Percentiles rank a stretch among this genome's conserved stretches.
Evolutionary conservation across 1,140 invertebrate genomes (phyloP).

Genomic region (Rhynchophorus ferrugineus): DNA sequence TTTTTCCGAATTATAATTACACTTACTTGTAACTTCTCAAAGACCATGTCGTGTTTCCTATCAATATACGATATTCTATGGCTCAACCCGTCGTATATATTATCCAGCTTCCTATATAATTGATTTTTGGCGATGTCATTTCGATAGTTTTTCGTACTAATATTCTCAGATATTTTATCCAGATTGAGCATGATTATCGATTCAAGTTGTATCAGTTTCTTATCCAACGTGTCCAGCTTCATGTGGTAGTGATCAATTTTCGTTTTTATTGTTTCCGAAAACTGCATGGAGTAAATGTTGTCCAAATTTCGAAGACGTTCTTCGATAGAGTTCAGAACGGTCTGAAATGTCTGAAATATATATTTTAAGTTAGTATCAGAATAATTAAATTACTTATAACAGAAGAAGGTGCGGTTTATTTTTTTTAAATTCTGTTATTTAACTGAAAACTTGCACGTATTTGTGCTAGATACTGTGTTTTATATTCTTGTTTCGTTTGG

Average conservation of each 20-base stretch:
- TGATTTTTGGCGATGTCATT: conserved; percentile 41
- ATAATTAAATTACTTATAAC: too few relatives aligned
- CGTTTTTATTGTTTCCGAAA: conserved; percentile 42
- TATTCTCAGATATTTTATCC: conserved; percentile 40
- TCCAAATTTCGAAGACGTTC: conserved; percentile 49
- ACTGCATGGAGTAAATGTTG: conserved; percentile 39
- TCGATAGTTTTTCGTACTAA: conserved; percentile 39
- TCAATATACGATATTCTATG: conserved; percentile 41
- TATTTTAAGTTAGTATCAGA: background rate
- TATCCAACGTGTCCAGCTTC: conserved; percentile 49
- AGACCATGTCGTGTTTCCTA: conserved; percentile 34
- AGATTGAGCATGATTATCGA: conserved; percentile 37
- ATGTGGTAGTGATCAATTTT: conserved; percentile 42
- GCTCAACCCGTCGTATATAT: conserved; percentile 39
- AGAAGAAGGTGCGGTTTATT: too few relatives aligned
- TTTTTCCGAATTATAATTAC: background rate
- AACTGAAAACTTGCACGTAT: too few relatives aligned
- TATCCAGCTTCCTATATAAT: conserved; percentile 39
- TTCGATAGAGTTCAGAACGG: conserved; percentile 47
- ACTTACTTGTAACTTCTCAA: conserved; percentile 38
- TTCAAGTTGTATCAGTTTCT: conserved; percentile 44
- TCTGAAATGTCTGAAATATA: conserved; percentile 19
- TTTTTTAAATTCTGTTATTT: too few relatives aligned
- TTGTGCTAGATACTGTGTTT: too few relatives aligned
- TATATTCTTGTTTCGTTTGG: too few relatives aligned